Evolutionary conservation across 2,797 vertebrate genomes (phyloP), one percentile per base, ranked within the genome.

Genomic region (Sebastes itinus): DNA sequence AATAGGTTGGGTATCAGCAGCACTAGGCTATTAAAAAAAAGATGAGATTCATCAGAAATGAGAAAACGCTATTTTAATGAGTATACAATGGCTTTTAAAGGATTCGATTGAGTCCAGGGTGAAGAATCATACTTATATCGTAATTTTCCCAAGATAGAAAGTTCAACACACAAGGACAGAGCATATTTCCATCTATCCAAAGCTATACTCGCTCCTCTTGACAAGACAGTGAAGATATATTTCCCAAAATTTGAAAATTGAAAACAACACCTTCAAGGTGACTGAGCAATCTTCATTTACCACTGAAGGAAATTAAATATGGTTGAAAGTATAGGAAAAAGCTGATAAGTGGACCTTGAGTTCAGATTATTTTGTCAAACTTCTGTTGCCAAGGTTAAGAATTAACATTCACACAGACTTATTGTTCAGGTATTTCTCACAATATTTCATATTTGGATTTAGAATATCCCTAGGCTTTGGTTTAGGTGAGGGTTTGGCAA

Each of bases 141-240:
- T 49, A 16, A 28, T 28, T n/a, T 3, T 20, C 32, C 12, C 6
- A 11, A 35, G 25, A 62, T 2, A 46, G 1, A 68, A 16, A 32
- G 23, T 68, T 8, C 13, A 46, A 55, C 11, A 49, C 10, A 27
- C 23, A 25, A 1, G 1, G 14, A 25, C 10, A 46, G 32, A n/a
- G n/a, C 27, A 25, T 33, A 32, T 25, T 23, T 64, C 12, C 25
- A 59, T 28, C 14, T 12, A 20, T 64, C 10, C 13, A 65, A 16
- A 25, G 16, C 0, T 46, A 46, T 46, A 18, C 16, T 46, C 16
- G 7, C n/a, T 55, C 7, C 42, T 46, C 0, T 46, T 16, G 6
- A 7, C 42, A 18, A 0, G 16, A 46, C 6, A 46, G 7, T 16
- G 14, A 46, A 46, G 42, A 46, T 18, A 1, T 0, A 46, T 46